Percentiles rank a stretch among this genome's conserved stretches.
Evolutionary conservation across 2,113 vertebrate species (phyloP).

Genomic region (Psittacula cyanocephala): DNA sequence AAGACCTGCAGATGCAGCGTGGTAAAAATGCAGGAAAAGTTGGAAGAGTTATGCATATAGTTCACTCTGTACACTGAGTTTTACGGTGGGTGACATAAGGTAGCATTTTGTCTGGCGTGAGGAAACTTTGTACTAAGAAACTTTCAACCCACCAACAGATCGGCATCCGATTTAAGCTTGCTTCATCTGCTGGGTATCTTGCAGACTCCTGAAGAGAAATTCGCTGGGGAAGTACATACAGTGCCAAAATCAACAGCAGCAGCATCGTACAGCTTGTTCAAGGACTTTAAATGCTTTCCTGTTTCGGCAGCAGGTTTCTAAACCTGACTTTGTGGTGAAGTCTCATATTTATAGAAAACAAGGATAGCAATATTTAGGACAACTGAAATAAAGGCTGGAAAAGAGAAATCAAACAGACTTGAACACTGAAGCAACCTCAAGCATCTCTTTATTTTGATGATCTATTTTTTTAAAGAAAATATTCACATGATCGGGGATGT

Average conservation of each 20-base stretch:
- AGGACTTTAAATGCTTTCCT: slow-evolving; percentile 66
- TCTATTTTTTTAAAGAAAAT: slow-evolving; percentile 77
- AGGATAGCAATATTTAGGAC: slow-evolving; percentile 75
- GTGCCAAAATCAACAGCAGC: slow-evolving; percentile 67
- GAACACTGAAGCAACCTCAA: slow-evolving; percentile 83
- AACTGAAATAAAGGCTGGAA: slow-evolving; percentile 80
- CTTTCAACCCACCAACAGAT: slow-evolving; percentile 58
- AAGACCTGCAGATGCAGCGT: slow-evolving; percentile 81
- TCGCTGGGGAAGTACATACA: slow-evolving; percentile 58
- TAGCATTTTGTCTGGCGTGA: slow-evolving; percentile 54
- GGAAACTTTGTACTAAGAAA: slow-evolving; percentile 49
- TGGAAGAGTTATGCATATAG: slow-evolving; percentile 54
- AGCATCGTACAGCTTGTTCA: slow-evolving; percentile 60
- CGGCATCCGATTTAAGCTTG: slow-evolving; percentile 56
- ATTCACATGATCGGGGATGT: slow-evolving; percentile 74
- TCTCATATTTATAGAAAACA: slow-evolving; percentile 73
- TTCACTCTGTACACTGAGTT: slow-evolving; percentile 68
- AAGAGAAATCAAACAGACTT: slow-evolving; percentile 75
- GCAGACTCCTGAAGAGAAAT: slow-evolving; percentile 60
- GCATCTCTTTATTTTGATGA: slow-evolving; percentile 79
- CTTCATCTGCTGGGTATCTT: slow-evolving; percentile 70
- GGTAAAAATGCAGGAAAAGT: slow-evolving; percentile 62
- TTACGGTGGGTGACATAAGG: slow-evolving; percentile 70
- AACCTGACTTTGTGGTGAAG: slow-evolving; percentile 67
- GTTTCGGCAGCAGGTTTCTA: slow-evolving; percentile 66